Evolutionary conservation across 2,113 vertebrate genomes (phyloP).

Genomic region (Siphamia tubifer): DNA sequence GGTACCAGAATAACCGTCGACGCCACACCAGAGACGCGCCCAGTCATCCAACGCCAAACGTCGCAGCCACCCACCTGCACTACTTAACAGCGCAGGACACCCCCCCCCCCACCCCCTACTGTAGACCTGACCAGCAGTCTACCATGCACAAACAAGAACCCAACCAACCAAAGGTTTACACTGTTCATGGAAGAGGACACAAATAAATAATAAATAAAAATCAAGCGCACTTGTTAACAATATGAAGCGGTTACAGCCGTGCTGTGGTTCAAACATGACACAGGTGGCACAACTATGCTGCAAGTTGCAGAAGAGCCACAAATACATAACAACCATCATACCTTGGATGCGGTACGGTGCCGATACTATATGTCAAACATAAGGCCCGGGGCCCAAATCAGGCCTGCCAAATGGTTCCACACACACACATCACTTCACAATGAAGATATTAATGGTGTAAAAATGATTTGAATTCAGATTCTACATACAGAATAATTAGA

Average conservation of each 20-base stretch:
- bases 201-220: too few relatives aligned
- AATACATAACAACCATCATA: slow-evolving; percentile 1
- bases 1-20: slow-evolving; percentile 73
- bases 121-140: slow-evolving; percentile 60
- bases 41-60: slow-evolving; percentile 63
- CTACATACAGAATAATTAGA: too few relatives aligned
- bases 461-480: too few relatives aligned
- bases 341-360: slow-evolving; percentile 34
- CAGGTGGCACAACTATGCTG: slow-evolving; percentile 58
- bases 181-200: slow-evolving; percentile 42
- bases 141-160: slow-evolving; percentile 50
- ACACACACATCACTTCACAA: too few relatives aligned
- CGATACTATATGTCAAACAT: background rate
- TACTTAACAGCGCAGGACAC: slow-evolving; percentile 43
- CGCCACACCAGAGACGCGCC: slow-evolving; percentile 71
- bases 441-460: too few relatives aligned
- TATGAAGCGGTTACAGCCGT: background rate
- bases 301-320: slow-evolving; percentile 28
- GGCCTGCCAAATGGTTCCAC: too few relatives aligned
- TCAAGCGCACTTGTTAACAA: slow-evolving; percentile 28
- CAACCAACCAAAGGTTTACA: slow-evolving; percentile 47
- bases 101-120: background rate
- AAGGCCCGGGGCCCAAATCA: too few relatives aligned
- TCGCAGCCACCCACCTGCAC: slow-evolving; percentile 73
- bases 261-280: slow-evolving; percentile 56